phyloP scores from a whole-genome alignment of 30 jellyfish, hydroid and myxozoan species.

The Pelagia noctiluca region DNA sequence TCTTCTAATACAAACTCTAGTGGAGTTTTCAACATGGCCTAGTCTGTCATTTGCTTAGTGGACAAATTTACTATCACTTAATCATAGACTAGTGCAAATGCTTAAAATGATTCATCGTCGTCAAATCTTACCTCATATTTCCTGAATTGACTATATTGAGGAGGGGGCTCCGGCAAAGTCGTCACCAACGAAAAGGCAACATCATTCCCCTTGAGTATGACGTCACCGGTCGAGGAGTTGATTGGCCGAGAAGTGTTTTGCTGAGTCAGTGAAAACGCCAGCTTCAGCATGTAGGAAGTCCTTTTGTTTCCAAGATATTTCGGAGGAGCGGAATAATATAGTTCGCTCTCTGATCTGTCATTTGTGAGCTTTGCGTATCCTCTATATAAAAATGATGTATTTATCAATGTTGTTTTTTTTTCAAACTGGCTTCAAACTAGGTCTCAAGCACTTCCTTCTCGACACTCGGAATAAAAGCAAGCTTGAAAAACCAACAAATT shows the following conservation, averaged over 20 bases:
- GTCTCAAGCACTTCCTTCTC: too few relatives aligned
- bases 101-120: too few relatives aligned
- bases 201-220: conserved; percentile 73
- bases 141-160: conserved; percentile 51
- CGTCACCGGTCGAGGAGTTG: conserved; percentile 82
- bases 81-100: too few relatives aligned
- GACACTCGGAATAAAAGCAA: too few relatives aligned
- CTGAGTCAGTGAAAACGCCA: conserved; percentile 83
- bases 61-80: too few relatives aligned
- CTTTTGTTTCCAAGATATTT: conserved; percentile 92
- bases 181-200: conserved; percentile 65
- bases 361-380: conserved; percentile 77
- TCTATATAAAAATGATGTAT: conserved; percentile 57
- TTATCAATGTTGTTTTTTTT: too few relatives aligned
- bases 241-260: conserved; percentile 52
- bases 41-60: too few relatives aligned
- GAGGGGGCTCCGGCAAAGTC: conserved; percentile 67
- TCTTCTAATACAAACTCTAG: too few relatives aligned
- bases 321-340: conserved; percentile 88
- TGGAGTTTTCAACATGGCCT: neutral
- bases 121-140: conserved; percentile 73
- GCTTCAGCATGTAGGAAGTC: conserved; percentile 78
- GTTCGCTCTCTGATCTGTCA: conserved; percentile 38
- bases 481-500: too few relatives aligned
- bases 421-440: too few relatives aligned